Evolutionary conservation across 2,113 vertebrate species (phyloP).

Genomic region (Nymphicus hollandicus): DNA sequence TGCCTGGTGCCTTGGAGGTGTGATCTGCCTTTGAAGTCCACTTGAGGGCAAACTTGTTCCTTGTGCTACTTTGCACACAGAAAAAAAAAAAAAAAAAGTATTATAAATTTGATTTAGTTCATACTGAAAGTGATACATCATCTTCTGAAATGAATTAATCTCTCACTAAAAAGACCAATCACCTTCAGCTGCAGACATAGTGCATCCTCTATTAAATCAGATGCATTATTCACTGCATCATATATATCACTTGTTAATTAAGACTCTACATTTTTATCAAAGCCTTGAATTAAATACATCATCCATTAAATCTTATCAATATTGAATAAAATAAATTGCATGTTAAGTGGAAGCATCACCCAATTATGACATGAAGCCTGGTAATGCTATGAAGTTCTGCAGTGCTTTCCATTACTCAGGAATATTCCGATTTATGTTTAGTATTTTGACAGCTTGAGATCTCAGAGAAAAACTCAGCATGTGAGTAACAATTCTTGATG

Average conservation of each 20-base stretch:
- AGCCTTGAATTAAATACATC: conserved; percentile 50
- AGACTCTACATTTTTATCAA: conserved; percentile 49
- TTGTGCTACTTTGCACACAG: conserved; percentile 29
- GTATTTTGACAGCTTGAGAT: conserved; percentile 16
- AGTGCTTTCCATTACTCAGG: background rate
- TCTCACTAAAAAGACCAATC: conserved; percentile 67
- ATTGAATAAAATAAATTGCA: conserved; percentile 70
- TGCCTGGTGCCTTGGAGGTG: background rate
- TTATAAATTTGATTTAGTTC: conserved; percentile 58
- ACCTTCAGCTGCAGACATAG: conserved; percentile 65
- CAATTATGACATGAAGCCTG: conserved; percentile 42
- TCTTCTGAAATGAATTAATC: conserved; percentile 67
- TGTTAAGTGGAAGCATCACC: conserved; percentile 52
- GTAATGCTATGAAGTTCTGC: conserved; percentile 23
- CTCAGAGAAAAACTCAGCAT: background rate
- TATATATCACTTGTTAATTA: conserved; percentile 70
- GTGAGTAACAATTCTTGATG: background rate
- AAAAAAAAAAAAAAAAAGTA: background rate
- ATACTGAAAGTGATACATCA: conserved; percentile 62
- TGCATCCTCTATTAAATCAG: conserved; percentile 62
- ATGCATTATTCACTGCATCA: conserved; percentile 66
- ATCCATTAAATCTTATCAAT: conserved; percentile 63
- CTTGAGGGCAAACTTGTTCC: conserved; percentile 78
- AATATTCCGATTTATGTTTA: background rate
- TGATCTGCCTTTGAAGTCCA: conserved; percentile 71